Evolutionary conservation across 2,888 invertebrate species (phyloP).

Genomic region (Callimorpha dominula): DNA sequence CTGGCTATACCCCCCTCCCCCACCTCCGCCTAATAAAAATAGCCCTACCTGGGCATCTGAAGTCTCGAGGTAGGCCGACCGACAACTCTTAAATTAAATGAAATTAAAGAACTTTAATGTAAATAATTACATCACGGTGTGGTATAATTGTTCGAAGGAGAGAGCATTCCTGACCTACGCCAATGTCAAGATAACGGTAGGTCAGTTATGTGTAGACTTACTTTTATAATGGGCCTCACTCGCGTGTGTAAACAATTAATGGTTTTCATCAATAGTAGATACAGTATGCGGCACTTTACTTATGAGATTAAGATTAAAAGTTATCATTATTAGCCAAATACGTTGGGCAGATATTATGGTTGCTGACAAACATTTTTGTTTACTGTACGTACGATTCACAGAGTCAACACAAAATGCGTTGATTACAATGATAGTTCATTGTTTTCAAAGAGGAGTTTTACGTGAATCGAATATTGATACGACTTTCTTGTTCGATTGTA

Average conservation of each 20-base stretch:
- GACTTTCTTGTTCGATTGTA: background rate
- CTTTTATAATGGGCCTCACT: background rate
- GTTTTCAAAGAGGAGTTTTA: background rate
- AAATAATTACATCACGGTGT: background rate
- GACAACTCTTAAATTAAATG: background rate
- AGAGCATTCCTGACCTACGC: background rate
- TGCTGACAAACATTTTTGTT: no score
- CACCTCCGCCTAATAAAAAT: no score
- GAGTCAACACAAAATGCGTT: background rate
- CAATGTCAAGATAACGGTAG: conserved; percentile 4
- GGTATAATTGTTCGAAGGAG: conserved; percentile 2
- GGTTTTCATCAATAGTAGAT: background rate
- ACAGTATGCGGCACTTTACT: background rate
- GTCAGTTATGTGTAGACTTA: background rate
- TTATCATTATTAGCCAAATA: no score
- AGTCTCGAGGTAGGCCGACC: background rate
- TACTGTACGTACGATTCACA: background rate
- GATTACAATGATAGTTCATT: background rate
- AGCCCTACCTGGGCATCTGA: background rate
- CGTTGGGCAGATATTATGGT: no score
- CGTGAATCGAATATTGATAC: background rate
- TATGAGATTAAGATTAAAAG: no score
- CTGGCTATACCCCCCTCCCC: no score
- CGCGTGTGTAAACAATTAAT: background rate
- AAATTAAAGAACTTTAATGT: background rate